phyloP scores from a whole-genome alignment of 2,797 vertebrate genomes.

The Adelosebastes latens region DNA sequence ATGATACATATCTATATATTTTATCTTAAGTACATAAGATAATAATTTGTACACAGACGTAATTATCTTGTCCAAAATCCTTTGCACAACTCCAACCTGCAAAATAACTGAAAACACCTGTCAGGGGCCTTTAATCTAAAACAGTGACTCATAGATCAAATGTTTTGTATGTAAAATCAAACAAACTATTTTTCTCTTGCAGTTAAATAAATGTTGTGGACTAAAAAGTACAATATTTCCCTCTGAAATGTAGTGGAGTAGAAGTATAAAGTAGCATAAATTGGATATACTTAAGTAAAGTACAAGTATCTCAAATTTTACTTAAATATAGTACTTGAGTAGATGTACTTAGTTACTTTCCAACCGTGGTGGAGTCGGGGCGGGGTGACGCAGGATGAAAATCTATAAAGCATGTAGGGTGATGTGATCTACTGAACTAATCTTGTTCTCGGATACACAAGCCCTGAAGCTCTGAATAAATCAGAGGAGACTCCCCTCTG shows the following conservation, averaged over 20 bases:
- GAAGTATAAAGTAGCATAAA: not conserved
- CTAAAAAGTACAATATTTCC: not conserved
- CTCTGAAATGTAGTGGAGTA: not conserved
- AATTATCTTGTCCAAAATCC: not conserved
- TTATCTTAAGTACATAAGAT: not conserved
- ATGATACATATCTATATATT: not conserved
- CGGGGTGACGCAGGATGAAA: not conserved
- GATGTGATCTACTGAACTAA: conserved; percentile 84
- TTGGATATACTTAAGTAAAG: not conserved
- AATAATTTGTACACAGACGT: not conserved
- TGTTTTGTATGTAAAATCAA: not conserved
- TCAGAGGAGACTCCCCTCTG: conserved; percentile 68
- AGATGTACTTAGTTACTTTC: not conserved
- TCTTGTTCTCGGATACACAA: conserved; percentile 83
- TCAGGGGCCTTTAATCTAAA: not conserved
- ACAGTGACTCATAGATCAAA: not conserved
- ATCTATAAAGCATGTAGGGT: conserved; percentile 75
- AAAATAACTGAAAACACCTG: not conserved
- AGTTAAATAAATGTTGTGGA: not conserved
- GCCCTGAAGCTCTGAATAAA: conserved; percentile 80
- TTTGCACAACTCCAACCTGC: not conserved
- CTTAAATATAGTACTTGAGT: not conserved
- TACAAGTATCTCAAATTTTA: not conserved
- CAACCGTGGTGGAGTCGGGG: not conserved
- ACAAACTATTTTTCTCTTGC: not conserved